A percentile compares a stretch with the other conserved stretches of the same genome.
Evolutionary conservation across 2,888 invertebrate species (phyloP).

Genomic region (Apamea anceps): DNA sequence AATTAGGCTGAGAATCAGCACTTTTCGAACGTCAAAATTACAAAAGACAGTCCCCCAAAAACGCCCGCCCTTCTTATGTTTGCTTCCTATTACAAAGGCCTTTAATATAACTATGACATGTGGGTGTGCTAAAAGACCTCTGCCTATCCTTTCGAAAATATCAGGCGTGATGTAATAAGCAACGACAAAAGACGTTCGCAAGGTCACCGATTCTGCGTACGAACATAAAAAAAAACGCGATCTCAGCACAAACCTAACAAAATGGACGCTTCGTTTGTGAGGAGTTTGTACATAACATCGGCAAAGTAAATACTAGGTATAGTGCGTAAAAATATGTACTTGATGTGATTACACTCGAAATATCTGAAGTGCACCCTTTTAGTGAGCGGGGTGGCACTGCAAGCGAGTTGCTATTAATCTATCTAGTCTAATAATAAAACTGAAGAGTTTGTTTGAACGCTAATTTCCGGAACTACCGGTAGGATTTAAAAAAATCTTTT

Average conservation of each 20-base stretch:
- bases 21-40: no score
- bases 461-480: no score
- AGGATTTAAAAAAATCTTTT: neutral
- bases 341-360: slow-evolving; percentile 51
- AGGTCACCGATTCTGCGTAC: slow-evolving; percentile 1
- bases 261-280: slow-evolving; percentile 14
- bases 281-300: slow-evolving; percentile 22
- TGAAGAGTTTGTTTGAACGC: neutral
- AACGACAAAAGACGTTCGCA: neutral
- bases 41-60: no score
- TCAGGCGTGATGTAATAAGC: neutral
- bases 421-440: neutral
- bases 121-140: neutral
- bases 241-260: slow-evolving; percentile 21
- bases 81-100: no score
- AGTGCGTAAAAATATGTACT: slow-evolving; percentile 52
- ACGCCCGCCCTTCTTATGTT: no score
- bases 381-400: slow-evolving; percentile 31
- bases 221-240: slow-evolving; percentile 34
- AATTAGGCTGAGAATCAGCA: no score
- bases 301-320: slow-evolving; percentile 29
- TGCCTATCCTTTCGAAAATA: neutral
- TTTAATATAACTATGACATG: neutral
- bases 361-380: slow-evolving; percentile 67
- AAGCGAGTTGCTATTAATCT: slow-evolving; percentile 4